These are phyloP conservation scores for Fistularia commersonii DNA, from an alignment of 2,797 vertebrate species.

Conservation along the genomic window DNA sequence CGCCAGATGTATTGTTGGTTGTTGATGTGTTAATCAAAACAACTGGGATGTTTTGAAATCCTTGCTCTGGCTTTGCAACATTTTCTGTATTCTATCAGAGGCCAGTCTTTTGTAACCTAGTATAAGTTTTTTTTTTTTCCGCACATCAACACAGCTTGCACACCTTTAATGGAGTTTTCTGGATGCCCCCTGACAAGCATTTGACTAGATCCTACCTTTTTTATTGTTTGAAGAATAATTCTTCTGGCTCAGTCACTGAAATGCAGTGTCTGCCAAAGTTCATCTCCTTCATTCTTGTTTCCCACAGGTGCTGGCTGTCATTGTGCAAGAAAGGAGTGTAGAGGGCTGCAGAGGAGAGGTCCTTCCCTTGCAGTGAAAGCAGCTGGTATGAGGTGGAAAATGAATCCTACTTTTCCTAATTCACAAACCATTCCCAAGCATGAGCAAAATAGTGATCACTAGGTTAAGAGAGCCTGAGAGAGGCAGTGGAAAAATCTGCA, in stretches of 20 bases:
- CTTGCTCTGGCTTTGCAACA: slow-evolving; percentile 27
- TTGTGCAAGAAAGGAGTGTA: slow-evolving; percentile 16
- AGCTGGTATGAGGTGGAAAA: slow-evolving; percentile 70
- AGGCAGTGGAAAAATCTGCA: slow-evolving; percentile 57
- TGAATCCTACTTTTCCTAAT: slow-evolving; percentile 60
- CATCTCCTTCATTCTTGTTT: slow-evolving; percentile 24
- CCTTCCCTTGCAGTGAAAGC: slow-evolving; percentile 55
- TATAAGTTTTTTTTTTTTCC: slow-evolving; percentile 40
- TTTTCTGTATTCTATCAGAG: slow-evolving; percentile 36
- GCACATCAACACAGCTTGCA: slow-evolving; percentile 22
- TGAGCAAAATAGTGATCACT: slow-evolving; percentile 43
- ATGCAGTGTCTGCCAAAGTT: slow-evolving; percentile 8
- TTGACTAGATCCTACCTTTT: slow-evolving; percentile 1
- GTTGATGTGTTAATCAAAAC: slow-evolving; percentile 43
- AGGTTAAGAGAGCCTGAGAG: slow-evolving; percentile 24
- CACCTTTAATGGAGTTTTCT: slow-evolving; percentile 17
- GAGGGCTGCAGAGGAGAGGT: slow-evolving; percentile 64
- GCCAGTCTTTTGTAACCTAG: slow-evolving; percentile 45
- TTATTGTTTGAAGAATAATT: slow-evolving; percentile 4
- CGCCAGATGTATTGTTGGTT: slow-evolving; percentile 44
- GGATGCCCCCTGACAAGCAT: slow-evolving; percentile 11
- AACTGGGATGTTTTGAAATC: slow-evolving; percentile 51
- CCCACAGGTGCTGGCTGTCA: slow-evolving; percentile 52
- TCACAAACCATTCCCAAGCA: slow-evolving; percentile 59
- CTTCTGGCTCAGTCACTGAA: slow-evolving; percentile 1